Evolutionary conservation across 2,113 vertebrate species (phyloP).

Genomic region (Hyaena hyaena): DNA sequence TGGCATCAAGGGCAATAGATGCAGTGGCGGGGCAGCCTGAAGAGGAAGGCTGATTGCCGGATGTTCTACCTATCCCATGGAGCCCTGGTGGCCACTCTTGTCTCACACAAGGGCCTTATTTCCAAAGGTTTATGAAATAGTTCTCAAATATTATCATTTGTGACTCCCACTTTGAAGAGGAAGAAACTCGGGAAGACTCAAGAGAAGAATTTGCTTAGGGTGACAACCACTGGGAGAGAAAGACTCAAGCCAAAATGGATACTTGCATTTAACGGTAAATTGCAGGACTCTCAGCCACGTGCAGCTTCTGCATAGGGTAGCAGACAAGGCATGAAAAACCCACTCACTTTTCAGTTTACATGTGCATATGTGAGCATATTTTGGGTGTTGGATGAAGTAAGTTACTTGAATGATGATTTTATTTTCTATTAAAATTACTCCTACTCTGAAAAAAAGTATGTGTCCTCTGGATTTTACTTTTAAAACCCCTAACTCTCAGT

Average conservation of each 20-base stretch:
- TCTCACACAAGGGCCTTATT: not conserved
- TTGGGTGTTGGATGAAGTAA: not conserved
- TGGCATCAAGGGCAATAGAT: not conserved
- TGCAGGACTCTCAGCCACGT: too few species aligned
- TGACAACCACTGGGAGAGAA: not conserved
- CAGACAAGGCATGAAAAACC: not conserved
- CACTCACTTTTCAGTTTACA: not conserved
- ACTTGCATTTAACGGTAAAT: not conserved
- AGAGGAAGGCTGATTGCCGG: not conserved
- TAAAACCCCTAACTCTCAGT: not conserved
- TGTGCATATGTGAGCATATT: not conserved
- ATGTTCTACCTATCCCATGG: not conserved
- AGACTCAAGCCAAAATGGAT: not conserved
- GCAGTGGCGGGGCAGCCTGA: rapidly evolving
- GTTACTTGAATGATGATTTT: not conserved
- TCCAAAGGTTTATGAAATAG: not conserved
- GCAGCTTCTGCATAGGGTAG: not conserved
- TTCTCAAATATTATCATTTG: not conserved
- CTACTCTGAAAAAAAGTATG: not conserved
- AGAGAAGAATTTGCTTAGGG: not conserved
- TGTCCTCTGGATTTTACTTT: not conserved
- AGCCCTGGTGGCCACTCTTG: not conserved
- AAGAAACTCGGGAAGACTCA: not conserved
- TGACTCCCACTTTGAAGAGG: not conserved
- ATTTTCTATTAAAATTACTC: constrained; percentile 8